Percentiles rank a stretch among this genome's conserved stretches.
These are phyloP conservation scores for Brienomyrus longianalis DNA, from an alignment of 2,113 vertebrate species.

Conservation along the genomic window DNA sequence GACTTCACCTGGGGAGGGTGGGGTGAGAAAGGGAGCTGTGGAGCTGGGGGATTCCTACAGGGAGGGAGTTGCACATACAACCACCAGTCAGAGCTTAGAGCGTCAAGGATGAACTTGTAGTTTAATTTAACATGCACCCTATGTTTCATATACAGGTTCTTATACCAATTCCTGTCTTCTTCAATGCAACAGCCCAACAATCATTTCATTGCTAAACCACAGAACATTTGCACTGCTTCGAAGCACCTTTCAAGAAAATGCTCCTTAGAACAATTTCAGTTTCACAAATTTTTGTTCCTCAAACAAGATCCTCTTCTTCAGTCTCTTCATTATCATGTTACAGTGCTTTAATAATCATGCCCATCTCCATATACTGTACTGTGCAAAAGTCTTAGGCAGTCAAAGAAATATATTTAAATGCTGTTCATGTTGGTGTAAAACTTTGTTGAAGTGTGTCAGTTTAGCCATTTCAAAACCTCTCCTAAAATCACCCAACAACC, in stretches of 20 bases:
- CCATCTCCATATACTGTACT: background rate
- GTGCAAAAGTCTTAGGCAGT: background rate
- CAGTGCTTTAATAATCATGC: background rate
- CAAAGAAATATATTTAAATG: background rate
- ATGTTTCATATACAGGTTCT: background rate
- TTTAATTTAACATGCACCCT: background rate
- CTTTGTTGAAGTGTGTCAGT: background rate
- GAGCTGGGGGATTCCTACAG: slow-evolving; percentile 50
- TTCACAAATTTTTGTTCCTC: background rate
- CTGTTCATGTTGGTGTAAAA: background rate
- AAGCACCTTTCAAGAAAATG: background rate
- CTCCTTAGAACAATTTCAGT: slow-evolving; percentile 2
- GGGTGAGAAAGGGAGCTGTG: slow-evolving; percentile 41
- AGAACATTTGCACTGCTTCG: background rate
- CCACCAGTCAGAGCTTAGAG: background rate
- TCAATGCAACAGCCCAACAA: background rate
- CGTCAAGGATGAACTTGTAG: background rate
- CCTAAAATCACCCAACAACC: background rate
- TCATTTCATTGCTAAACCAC: background rate
- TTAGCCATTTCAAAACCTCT: background rate
- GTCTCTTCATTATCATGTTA: background rate
- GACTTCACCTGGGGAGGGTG: slow-evolving; percentile 32
- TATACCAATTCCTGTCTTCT: background rate
- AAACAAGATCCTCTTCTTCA: background rate
- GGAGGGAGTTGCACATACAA: slow-evolving; percentile 15